These are phyloP conservation scores for Melanostigma gelatinosum DNA, from an alignment of 2,113 vertebrate species.

Conservation along the genomic window DNA sequence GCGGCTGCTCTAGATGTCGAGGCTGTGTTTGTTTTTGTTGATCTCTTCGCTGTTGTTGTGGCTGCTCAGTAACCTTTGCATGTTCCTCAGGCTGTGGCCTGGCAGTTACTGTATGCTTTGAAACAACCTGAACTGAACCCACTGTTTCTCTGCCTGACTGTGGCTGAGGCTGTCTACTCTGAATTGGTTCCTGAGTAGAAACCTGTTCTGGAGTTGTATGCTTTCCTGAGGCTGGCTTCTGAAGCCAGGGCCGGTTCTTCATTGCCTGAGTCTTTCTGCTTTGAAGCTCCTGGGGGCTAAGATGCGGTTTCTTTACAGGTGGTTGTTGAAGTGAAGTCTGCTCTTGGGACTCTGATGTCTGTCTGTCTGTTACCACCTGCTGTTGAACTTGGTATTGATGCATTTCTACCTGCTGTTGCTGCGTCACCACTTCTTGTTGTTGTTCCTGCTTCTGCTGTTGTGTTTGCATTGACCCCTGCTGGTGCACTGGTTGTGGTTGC, in stretches of 20 bases:
- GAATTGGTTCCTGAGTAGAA: slow-evolving; percentile 16
- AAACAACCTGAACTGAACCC: slow-evolving; percentile 18
- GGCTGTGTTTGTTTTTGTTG: slow-evolving; percentile 14
- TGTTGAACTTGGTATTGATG: slow-evolving; percentile 24
- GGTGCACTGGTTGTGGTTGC: slow-evolving; percentile 4
- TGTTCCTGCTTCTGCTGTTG: slow-evolving; percentile 13
- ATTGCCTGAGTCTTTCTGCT: slow-evolving; percentile 69
- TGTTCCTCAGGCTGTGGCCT: slow-evolving; percentile 19
- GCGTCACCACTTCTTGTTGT: not conserved
- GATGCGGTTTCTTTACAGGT: slow-evolving; percentile 40
- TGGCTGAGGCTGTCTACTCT: slow-evolving; percentile 27
- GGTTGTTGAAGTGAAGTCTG: slow-evolving; percentile 31
- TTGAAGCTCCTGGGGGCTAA: slow-evolving; percentile 62
- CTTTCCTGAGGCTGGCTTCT: slow-evolving; percentile 57
- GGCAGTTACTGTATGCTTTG: slow-evolving; percentile 1
- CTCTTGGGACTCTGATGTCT: slow-evolving; percentile 1
- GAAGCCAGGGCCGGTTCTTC: slow-evolving; percentile 83
- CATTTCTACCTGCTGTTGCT: slow-evolving; percentile 5
- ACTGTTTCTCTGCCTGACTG: slow-evolving; percentile 11
- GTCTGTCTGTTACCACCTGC: slow-evolving; percentile 13
- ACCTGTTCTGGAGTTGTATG: slow-evolving; percentile 30
- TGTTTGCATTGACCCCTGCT: not conserved
- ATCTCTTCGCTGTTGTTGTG: slow-evolving; percentile 26
- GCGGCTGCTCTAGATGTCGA: slow-evolving; percentile 10
- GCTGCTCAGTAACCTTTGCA: not conserved